Base-by-base conservation (phyloP, 2,888 invertebrate species). In the Aporophyla lueneburgensis region DNA sequence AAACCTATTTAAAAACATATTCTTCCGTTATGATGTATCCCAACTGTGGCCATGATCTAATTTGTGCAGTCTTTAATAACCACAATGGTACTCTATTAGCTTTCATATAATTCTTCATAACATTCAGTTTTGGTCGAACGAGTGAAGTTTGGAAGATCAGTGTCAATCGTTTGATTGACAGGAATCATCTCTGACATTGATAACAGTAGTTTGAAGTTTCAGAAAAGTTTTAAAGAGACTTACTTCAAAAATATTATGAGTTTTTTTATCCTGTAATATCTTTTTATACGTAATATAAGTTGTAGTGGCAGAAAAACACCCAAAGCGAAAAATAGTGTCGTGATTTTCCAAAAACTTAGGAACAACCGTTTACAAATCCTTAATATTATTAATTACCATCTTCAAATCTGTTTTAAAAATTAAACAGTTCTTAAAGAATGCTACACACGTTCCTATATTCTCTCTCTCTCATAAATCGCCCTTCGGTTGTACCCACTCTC, bases 401-500 rank as follows among this genome's bases (percentile, higher is more conserved):
- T 7, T 65, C 2, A 21, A 10, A 27, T 6, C 16, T 7, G 7
- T 9, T 40, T 19, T n/a, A 19, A 14, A n/a, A n/a, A 51, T 24
- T 51, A 24, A 24, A 40, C 1, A 54, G 0, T 43, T 40, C 9
- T 14, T 21, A 53, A 71, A 19, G 66, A 0, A 16, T 0, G 0
- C 16, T 10, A n/a, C 14, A 43, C 16, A 43, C 16, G 7, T 16
- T 40, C 40, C 7, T 7, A 21, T 14, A 61, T 33, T 33, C 33
- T 33, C 33, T 33, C 33, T 33, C 33, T 33, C 33, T 33, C 14
- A 62, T 67, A 53, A 68, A 49, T 14, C 7, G 1, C 16, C 5
- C 3, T n/a, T 33, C 54, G 66, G 89, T 91, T 84, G 79, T 82
- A 91, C 71, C 91, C 79, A 76, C 94, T 93, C 93, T 89, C 79